Conservation (phyloP, 2,888 invertebrate species). For the Drosophila meridiana region DNA sequence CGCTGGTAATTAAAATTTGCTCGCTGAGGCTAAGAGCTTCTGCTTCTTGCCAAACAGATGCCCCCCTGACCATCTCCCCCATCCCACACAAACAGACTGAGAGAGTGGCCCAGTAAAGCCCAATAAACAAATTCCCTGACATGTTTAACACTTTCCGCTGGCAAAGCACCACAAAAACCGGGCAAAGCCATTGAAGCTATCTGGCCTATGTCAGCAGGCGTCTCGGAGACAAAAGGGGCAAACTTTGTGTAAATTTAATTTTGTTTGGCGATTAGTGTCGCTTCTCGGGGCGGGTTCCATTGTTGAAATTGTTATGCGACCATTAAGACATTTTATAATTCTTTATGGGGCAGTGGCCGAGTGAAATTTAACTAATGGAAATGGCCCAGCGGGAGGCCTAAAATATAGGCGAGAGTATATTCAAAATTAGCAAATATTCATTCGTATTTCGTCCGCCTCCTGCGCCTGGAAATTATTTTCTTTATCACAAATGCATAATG, state of each 20-base stretch:
- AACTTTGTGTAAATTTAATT: slow-evolving; percentile 82
- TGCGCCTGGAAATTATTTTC: slow-evolving; percentile 34
- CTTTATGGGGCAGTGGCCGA: slow-evolving; percentile 62
- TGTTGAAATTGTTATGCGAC: slow-evolving; percentile 77
- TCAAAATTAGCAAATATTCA: slow-evolving; percentile 54
- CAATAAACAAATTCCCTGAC: slow-evolving; percentile 82
- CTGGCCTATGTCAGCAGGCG: slow-evolving; percentile 71
- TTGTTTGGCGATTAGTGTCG: slow-evolving; percentile 82
- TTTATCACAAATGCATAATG: slow-evolving; percentile 62
- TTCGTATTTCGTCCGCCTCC: background rate
- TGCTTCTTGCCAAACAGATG: slow-evolving; percentile 60
- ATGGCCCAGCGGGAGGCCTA: slow-evolving; percentile 27
- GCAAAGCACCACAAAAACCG: slow-evolving; percentile 55
- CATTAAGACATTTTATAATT: slow-evolving; percentile 82
- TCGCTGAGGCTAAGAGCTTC: slow-evolving; percentile 23
- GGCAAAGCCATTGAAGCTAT: slow-evolving; percentile 60
- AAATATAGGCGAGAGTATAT: slow-evolving; percentile 15
- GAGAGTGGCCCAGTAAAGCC: slow-evolving; percentile 47
- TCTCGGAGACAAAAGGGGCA: slow-evolving; percentile 47
- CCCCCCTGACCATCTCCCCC: slow-evolving; percentile 26
- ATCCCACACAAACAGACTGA: background rate
- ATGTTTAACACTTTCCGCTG: slow-evolving; percentile 82
- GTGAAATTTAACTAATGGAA: slow-evolving; percentile 72
- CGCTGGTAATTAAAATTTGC: slow-evolving; percentile 75
- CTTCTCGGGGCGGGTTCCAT: slow-evolving; percentile 60